A percentile compares a stretch with the other conserved stretches of the same genome.
phyloP scores from a whole-genome alignment of 2,797 vertebrate species.

The Myiotriccus ornatus region DNA sequence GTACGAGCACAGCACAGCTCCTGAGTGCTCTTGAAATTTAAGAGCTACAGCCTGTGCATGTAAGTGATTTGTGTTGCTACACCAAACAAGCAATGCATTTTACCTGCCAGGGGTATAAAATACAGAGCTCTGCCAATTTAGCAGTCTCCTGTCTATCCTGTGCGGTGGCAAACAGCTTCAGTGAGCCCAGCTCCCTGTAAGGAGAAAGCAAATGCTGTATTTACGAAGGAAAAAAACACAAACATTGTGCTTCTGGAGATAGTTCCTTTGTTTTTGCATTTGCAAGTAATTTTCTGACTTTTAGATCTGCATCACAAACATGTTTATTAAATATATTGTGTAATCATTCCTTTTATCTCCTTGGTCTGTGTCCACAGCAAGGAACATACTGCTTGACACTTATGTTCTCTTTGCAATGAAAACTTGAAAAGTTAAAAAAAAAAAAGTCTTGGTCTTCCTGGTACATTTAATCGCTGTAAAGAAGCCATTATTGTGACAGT shows the following conservation, averaged over 20 bases:
- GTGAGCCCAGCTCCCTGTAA: neutral
- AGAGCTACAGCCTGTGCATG: slow-evolving; percentile 5
- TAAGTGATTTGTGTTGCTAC: slow-evolving; percentile 26
- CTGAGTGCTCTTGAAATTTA: neutral
- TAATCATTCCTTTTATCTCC: neutral
- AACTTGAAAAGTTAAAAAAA: neutral
- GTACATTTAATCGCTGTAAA: neutral
- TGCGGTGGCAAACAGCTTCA: neutral
- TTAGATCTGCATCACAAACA: neutral
- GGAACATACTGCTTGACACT: neutral
- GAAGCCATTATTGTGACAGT: neutral
- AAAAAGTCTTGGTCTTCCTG: neutral
- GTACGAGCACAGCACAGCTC: neutral
- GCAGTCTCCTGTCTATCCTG: neutral
- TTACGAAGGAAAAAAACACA: neutral
- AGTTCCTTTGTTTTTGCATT: neutral
- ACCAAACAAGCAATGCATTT: neutral
- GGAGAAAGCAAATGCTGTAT: neutral
- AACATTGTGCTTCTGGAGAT: neutral
- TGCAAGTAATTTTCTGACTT: neutral
- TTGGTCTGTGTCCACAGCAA: neutral
- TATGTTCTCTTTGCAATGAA: neutral
- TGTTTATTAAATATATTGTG: neutral
- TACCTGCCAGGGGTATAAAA: slow-evolving; percentile 16
- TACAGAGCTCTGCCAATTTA: neutral